Conservation (phyloP, 2,888 invertebrate species). For the Tipula confusa region DNA sequence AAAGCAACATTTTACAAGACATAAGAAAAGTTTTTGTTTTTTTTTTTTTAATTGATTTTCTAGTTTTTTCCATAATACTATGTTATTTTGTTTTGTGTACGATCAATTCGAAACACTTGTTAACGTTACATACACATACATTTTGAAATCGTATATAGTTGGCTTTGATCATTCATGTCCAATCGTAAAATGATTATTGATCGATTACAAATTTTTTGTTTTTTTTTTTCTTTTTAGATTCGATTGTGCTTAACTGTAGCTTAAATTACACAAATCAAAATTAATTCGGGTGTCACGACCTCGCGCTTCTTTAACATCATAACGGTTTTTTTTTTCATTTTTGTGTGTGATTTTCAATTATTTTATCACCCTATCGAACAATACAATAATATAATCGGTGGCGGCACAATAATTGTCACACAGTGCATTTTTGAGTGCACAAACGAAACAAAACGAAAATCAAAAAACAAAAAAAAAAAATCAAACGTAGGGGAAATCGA, state of each 20-base stretch:
- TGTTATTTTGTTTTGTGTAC: background rate
- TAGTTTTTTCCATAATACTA: background rate
- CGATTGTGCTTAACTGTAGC: too few species aligned
- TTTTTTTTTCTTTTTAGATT: background rate
- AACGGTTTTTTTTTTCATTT: background rate
- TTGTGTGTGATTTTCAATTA: background rate
- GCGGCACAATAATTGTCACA: background rate
- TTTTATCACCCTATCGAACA: background rate
- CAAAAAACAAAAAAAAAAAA: too few species aligned
- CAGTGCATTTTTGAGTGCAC: background rate
- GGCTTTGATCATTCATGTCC: background rate
- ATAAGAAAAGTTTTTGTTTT: too few species aligned
- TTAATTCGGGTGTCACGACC: background rate
- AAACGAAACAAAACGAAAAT: background rate
- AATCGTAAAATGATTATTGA: background rate
- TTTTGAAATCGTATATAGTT: background rate
- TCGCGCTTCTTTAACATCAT: background rate
- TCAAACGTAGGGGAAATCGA: background rate
- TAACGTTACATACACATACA: background rate
- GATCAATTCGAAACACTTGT: background rate
- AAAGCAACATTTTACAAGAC: background rate
- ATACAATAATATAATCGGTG: background rate
- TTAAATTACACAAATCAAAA: background rate
- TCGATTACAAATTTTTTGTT: background rate
- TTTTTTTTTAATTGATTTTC: slow-evolving; percentile 7